Base-by-base conservation (phyloP, 2,797 vertebrate species). In the Onychomys torridus region DNA sequence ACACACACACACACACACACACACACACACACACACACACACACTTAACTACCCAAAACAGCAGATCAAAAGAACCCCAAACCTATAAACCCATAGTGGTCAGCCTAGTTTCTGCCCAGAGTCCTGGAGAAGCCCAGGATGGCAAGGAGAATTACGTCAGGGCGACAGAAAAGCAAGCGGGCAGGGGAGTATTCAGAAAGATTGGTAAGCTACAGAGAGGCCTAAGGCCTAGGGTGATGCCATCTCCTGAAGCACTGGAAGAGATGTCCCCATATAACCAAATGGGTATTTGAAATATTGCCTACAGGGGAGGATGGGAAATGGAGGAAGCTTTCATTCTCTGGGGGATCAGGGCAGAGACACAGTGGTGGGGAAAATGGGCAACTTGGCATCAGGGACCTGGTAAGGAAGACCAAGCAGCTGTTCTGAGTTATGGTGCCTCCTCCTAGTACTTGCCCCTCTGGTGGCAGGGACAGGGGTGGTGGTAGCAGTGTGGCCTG, bases 281-380 rank as follows among this genome's bases (percentile, higher is more conserved):
- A 97, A 97, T 96, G 92, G 90, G 57, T 84, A 65, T 95, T 90
- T 96, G 96, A 97, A 93, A 83, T 63, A 91, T 93, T 61, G 88
- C 76, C 52, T 61, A 21, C 83, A 29, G 21, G 40, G 25, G 84
- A 46, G 61, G 61, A 89, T 34, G 93, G 40, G n/a, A 96, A n/a
- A 9, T 21, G 10, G 49, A 49, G 5, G 57, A n/a, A 96, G 57
- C 52, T 71, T 97, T 94, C 34, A 34, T 96, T 90, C 75, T 88
- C 55, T n/a, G 25, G 21, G 59, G 85, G 61, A 86, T 77, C 29
- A 3, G 71, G 37, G 46, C 63, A 40, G 93, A 96, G 95, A 97
- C 92, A n/a, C 21, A 34, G 73, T 52, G 93, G 49, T 7, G 5
- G 63, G 13, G n/a, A 90, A 14, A 92, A 25, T 27, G 57, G 71